Conservation (phyloP, 2,113 vertebrate genomes). For the Mus pahari region DNA sequence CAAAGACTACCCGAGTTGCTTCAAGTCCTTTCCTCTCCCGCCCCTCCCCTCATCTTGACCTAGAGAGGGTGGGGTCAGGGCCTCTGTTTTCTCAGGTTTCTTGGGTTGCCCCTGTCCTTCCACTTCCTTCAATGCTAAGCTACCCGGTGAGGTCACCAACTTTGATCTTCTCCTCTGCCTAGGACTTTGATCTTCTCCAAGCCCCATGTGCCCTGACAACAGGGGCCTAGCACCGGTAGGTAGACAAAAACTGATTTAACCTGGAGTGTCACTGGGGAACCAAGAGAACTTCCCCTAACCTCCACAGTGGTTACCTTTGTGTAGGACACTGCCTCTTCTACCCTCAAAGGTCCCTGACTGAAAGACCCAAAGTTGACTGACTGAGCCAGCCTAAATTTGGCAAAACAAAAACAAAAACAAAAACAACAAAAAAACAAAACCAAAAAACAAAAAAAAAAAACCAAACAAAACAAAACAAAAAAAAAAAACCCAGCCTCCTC, state of each 20-base stretch:
- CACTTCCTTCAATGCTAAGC: background rate
- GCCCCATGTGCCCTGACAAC: background rate
- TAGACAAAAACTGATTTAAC: background rate
- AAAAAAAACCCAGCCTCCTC: background rate
- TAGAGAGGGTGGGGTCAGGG: background rate
- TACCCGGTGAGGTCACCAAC: background rate
- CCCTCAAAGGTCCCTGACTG: background rate
- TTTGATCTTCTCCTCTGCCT: background rate
- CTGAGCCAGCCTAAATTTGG: conserved; percentile 6
- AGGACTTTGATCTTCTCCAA: background rate
- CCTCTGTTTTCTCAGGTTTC: background rate
- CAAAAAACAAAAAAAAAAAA: background rate
- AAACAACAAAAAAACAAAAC: background rate
- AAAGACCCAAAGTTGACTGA: background rate
- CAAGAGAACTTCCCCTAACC: background rate
- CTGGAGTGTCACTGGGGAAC: background rate
- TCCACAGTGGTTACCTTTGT: background rate
- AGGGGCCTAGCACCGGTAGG: background rate
- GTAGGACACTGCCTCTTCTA: background rate
- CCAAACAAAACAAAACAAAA: background rate
- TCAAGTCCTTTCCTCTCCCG: background rate
- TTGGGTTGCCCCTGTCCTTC: background rate
- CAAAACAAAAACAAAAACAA: background rate
- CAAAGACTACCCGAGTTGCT: background rate
- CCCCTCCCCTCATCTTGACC: background rate